These are phyloP conservation scores for Hoplodrina blanda DNA, from an alignment of 2,888 invertebrate species.

Conservation along the genomic window DNA sequence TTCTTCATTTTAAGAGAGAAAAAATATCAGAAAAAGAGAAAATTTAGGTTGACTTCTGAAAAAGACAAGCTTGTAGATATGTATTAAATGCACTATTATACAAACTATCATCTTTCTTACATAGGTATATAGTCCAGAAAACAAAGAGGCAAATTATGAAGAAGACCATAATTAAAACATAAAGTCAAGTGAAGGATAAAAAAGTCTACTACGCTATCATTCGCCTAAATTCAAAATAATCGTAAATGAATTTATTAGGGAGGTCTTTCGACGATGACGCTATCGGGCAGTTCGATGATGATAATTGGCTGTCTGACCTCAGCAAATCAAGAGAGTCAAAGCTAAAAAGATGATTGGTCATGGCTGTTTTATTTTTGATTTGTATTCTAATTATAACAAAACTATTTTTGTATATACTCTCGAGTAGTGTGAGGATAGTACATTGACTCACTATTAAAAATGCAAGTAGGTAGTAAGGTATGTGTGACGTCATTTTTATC, in stretches of 20 bases:
- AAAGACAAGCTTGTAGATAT: neutral
- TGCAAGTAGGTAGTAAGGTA: constrained; percentile 40
- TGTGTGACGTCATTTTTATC: constrained; percentile 42
- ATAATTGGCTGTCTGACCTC: constrained; percentile 53
- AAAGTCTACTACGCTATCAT: neutral
- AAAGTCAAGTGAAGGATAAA: neutral
- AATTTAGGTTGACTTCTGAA: neutral
- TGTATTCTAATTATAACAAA: constrained; percentile 44
- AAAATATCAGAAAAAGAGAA: neutral
- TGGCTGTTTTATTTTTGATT: constrained; percentile 38
- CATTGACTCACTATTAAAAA: constrained; percentile 43
- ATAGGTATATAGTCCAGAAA: too few relatives aligned
- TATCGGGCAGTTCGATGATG: constrained; percentile 7
- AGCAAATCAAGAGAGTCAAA: constrained; percentile 34
- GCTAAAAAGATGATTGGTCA: constrained; percentile 32
- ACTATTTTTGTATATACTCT: constrained; percentile 36
- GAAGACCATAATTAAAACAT: too few relatives aligned
- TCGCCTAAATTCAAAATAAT: neutral
- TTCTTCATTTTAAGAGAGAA: neutral
- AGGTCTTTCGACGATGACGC: constrained; percentile 30
- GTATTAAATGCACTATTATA: too few relatives aligned
- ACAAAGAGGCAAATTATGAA: too few relatives aligned
- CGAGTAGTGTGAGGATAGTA: constrained; percentile 17
- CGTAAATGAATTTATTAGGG: neutral
- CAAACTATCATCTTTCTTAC: too few relatives aligned